Base-by-base conservation (phyloP, 2,888 invertebrate species). In the Caenorhabditis wallacei region DNA sequence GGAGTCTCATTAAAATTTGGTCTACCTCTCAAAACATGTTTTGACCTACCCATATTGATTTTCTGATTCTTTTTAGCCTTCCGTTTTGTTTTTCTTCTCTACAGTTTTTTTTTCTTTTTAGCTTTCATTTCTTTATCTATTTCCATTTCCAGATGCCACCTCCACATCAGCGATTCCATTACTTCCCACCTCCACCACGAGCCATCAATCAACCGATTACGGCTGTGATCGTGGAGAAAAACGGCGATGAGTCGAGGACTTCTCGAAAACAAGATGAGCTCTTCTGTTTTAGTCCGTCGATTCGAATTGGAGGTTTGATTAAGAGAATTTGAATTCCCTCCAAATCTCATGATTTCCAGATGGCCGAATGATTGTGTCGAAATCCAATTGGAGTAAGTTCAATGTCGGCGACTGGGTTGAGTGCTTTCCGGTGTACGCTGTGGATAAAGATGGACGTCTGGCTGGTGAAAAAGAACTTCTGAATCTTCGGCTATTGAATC, bases 171-270 rank as follows among this genome's bases (percentile, higher is more conserved):
- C 18, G 4, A 18, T 18, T 48, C 46, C 3, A 18, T 18, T 48
- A 40, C 46, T 48, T 24, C 0, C 22, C 5, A 13, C 20, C 3
- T 20, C 53, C 53, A 24, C 24, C 22, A 2, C 53, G 24, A 16
- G 11, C 10, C 4, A 24, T 0, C 1, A 1, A 7, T 10, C 3
- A 4, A 18, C 46, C n/a, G 24, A 40, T 61, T 11, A 1, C 40
- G 11, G 37, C 59, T 1, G 8, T 61, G 18, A 22, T 61, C 20
- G 59, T 61, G 11, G 59, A 61, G 40, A 61, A 61, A 22, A 61
- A 61, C 40, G 59, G 59, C 8, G 59, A 61, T 16, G 59, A 61
- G n/a, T 30, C 40, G 40, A 35, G 40, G 20, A 61, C 59, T 40
- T 61, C 59, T 4, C 37, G 37, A 37, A 35, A 30, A 10, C 59